Conservation (phyloP, 2,113 vertebrate species). For the Colinus virginianus region DNA sequence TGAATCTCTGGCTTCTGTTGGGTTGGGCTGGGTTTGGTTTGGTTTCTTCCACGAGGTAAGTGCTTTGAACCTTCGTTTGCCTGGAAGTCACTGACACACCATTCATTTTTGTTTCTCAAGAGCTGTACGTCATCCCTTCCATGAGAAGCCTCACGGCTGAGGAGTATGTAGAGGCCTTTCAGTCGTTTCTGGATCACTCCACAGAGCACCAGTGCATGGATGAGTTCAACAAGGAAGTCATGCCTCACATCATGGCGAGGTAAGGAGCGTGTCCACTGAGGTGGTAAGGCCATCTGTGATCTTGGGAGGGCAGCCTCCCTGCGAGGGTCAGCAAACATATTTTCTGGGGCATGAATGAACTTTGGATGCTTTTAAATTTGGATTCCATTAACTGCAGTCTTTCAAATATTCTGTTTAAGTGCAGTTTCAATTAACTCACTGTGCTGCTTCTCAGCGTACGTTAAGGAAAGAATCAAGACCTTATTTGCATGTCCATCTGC, state of each 20-base stretch:
- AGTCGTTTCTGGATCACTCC: constrained; percentile 85
- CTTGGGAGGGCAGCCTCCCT: neutral
- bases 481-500: neutral
- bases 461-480: constrained; percentile 6
- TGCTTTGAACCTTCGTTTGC: neutral
- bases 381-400: neutral
- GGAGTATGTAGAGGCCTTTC: constrained; percentile 82
- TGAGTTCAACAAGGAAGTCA: constrained; percentile 80
- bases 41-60: neutral
- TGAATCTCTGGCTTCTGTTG: neutral
- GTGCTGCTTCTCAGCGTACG: neutral
- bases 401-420: neutral
- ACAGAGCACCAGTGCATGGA: constrained; percentile 88
- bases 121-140: constrained; percentile 68
- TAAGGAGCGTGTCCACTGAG: neutral
- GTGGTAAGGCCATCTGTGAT: neutral
- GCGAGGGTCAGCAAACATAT: neutral
- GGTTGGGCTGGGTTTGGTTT: neutral
- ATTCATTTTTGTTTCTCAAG: constrained; percentile 9
- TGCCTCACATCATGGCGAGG: constrained; percentile 81
- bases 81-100: neutral
- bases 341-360: neutral
- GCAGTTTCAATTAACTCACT: neutral
- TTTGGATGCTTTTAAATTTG: neutral
- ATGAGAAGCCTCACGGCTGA: constrained; percentile 79